Evolutionary conservation across 2,888 invertebrate genomes (phyloP).

Genomic region (Elaeidobius kamerunicus): DNA sequence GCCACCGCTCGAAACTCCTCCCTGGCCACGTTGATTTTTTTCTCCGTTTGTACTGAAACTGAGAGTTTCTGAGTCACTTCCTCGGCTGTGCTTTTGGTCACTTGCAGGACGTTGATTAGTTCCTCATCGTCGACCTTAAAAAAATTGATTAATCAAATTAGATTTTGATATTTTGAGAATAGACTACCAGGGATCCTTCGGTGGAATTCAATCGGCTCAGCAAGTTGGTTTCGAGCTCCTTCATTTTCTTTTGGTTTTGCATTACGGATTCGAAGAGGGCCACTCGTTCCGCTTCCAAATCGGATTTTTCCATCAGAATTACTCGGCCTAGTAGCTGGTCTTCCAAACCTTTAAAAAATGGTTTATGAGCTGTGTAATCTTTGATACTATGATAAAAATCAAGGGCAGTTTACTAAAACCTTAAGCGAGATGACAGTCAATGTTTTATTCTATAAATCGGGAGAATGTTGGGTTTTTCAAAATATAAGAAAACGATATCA

Average conservation of each 20-base stretch:
- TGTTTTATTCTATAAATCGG: too few species aligned
- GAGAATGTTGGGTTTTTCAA: too few species aligned
- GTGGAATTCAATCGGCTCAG: conserved; percentile 89
- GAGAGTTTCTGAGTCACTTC: conserved; percentile 93
- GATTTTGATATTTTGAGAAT: too few species aligned
- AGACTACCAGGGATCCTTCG: conserved; percentile 60
- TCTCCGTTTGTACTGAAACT: conserved; percentile 90
- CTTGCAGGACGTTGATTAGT: conserved; percentile 82
- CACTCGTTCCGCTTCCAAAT: conserved; percentile 90
- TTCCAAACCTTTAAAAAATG: conserved; percentile 66
- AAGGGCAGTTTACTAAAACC: too few species aligned
- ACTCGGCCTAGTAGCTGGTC: conserved; percentile 92
- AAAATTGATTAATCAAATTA: too few species aligned
- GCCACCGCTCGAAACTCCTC: conserved; percentile 96
- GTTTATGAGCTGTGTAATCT: neutral
- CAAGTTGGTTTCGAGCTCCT: conserved; percentile 90
- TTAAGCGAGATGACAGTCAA: too few species aligned
- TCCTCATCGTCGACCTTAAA: conserved; percentile 93
- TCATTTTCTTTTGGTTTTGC: conserved; percentile 94
- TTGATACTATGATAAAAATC: neutral
- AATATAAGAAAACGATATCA: too few species aligned
- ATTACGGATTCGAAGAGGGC: conserved; percentile 93
- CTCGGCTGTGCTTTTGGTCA: conserved; percentile 80
- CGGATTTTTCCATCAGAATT: conserved; percentile 94
- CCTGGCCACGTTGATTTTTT: conserved; percentile 88